These are phyloP conservation scores for Bactericera cockerelli DNA, from an alignment of 1,140 invertebrate species.

Conservation along the genomic window DNA sequence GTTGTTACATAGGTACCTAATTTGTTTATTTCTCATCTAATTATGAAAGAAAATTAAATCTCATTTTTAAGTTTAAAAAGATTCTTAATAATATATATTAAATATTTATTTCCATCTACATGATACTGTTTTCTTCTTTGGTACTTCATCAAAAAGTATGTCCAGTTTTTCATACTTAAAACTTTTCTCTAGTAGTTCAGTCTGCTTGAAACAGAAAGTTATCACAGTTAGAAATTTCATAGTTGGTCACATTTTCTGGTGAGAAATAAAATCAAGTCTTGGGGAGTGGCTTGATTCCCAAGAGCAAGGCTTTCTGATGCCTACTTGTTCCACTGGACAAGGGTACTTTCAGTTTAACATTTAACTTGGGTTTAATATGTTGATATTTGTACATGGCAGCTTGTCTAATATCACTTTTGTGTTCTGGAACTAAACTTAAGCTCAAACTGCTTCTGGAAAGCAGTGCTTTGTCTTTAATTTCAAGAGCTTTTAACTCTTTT, in stretches of 20 bases:
- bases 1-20: too few species aligned
- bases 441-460: background rate
- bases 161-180: too few species aligned
- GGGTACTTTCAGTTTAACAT: background rate
- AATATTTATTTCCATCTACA: constrained; percentile 17
- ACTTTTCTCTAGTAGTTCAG: too few species aligned
- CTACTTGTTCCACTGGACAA: background rate
- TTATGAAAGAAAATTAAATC: too few species aligned
- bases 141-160: background rate
- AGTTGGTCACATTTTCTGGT: too few species aligned
- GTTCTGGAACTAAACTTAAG: background rate
- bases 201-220: too few species aligned
- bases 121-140: constrained; percentile 15
- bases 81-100: constrained; percentile 8
- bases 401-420: background rate
- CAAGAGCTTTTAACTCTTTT: background rate
- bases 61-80: constrained; percentile 21
- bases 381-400: background rate
- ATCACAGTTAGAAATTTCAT: too few species aligned
- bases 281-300: background rate
- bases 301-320: background rate
- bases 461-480: constrained; percentile 27
- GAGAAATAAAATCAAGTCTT: background rate
- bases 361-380: constrained; percentile 6
- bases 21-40: too few species aligned